Evolutionary conservation across 23 tunicate species (phyloP), one percentile per base, ranked within the genome.

Genomic region (Ciona savignyi): DNA sequence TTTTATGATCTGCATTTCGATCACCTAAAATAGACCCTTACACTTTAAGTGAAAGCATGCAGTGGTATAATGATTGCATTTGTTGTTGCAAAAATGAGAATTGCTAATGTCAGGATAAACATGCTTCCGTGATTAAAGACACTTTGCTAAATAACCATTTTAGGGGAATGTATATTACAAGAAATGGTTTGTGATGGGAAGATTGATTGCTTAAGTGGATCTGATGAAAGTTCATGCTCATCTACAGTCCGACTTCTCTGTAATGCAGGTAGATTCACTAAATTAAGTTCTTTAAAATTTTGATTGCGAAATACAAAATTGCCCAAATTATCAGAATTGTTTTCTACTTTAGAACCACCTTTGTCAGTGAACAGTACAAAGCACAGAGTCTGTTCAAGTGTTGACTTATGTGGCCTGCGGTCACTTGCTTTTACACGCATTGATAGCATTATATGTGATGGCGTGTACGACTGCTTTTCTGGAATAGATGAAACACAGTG

Each of bases 401-500:
- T 81, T 11, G 77, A 82, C 19, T 68, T 56, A 34, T 88, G 96
- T 56, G 64, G 74, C 6, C 69, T 80, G 25, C 25, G 74, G 27
- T 65, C 86, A 6, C 23, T 32, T 27, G 24, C 74, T 15, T 22
- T 72, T 11, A 63, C 60, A 19, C 76, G 72, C 4, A 31, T 91
- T 31, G 60, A 51, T 21, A 75, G 84, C 35, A 71, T 85, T 51
- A 62, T 72, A 24, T 91, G 97, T 66, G 83, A 91, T 72, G 91
- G 86, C 21, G 51, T 35, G 27, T 51, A 49, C 33, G 97, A 91
- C 63, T 91, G 97, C 65, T 91, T 91, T 75, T 89, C 90, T n/a
- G 97, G 97, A 22, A 27, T 62, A 33, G 97, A 91, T 64, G 97
- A 91, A 70, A 27, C 84, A 51, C 31, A 32, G 25, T 91, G 97